A percentile compares a stretch with the other conserved stretches of the same genome.
Evolutionary conservation across 2,888 invertebrate genomes (phyloP).

Genomic region (Ferrisia virgata): DNA sequence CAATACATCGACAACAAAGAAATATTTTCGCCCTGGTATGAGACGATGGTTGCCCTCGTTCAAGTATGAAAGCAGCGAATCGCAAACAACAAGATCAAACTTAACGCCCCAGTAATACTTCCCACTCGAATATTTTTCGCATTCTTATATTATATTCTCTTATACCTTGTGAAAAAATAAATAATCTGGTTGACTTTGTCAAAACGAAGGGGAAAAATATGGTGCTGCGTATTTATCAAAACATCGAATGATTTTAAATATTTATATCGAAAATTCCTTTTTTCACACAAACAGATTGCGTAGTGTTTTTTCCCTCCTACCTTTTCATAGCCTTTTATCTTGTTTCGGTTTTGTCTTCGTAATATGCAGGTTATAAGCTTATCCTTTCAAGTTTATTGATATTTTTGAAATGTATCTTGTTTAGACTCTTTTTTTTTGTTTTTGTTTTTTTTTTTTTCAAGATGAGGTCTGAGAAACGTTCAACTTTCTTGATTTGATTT

Average conservation of each 20-base stretch:
- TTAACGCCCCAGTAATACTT: neutral
- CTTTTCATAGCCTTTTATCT: too few species aligned
- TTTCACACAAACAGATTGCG: too few species aligned
- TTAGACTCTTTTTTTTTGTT: too few species aligned
- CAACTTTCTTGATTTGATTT: too few species aligned
- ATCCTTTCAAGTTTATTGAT: neutral
- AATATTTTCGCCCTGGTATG: neutral
- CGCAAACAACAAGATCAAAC: neutral
- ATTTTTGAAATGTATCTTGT: neutral
- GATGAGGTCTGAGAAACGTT: neutral
- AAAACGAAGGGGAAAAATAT: neutral
- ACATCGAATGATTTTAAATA: neutral
- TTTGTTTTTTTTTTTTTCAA: neutral
- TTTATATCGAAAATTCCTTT: neutral
- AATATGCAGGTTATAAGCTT: too few species aligned
- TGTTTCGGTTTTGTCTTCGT: neutral
- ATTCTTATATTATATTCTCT: neutral
- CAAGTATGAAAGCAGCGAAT: neutral
- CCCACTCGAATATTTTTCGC: neutral
- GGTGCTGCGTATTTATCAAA: neutral
- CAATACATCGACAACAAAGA: neutral
- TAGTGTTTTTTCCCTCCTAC: too few species aligned
- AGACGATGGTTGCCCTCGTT: neutral
- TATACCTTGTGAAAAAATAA: too few species aligned
- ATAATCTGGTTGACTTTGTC: neutral